phyloP scores from a whole-genome alignment of 1,140 invertebrate species.

The Campoletis sonorensis region DNA sequence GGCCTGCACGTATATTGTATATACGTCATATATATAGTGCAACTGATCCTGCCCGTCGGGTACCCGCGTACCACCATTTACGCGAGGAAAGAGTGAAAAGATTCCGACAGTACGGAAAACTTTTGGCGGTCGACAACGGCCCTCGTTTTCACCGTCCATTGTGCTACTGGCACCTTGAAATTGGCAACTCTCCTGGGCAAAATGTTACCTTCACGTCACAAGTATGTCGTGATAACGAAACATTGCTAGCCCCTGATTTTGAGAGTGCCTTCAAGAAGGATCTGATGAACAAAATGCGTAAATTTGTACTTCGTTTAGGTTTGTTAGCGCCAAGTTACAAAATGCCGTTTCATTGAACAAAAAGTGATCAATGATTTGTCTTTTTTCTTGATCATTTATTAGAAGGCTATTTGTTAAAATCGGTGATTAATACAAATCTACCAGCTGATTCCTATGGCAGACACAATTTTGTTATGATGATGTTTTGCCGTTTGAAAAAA shows the following conservation, averaged over 20 bases:
- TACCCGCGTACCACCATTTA: background rate
- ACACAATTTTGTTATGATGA: too few relatives aligned
- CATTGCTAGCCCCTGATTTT: too few relatives aligned
- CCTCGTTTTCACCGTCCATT: conserved; percentile 5
- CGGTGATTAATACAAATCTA: too few relatives aligned
- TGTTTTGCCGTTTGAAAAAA: too few relatives aligned
- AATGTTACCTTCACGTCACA: background rate
- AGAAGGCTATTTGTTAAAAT: too few relatives aligned
- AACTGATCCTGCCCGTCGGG: background rate
- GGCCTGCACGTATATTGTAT: background rate
- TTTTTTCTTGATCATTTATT: too few relatives aligned
- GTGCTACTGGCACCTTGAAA: conserved; percentile 28
- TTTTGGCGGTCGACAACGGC: conserved; percentile 4
- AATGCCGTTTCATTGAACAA: too few relatives aligned
- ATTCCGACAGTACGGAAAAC: conserved; percentile 32
- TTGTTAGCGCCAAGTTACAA: too few relatives aligned
- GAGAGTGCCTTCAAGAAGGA: background rate
- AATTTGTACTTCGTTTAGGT: background rate
- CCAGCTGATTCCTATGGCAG: too few relatives aligned
- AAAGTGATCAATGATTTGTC: too few relatives aligned
- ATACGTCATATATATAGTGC: background rate
- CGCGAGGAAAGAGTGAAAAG: conserved; percentile 50
- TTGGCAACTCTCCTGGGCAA: background rate
- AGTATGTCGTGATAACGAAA: background rate
- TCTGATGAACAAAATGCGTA: background rate